Conservation (phyloP, 2,888 invertebrate species). For the Vanessa cardui region DNA sequence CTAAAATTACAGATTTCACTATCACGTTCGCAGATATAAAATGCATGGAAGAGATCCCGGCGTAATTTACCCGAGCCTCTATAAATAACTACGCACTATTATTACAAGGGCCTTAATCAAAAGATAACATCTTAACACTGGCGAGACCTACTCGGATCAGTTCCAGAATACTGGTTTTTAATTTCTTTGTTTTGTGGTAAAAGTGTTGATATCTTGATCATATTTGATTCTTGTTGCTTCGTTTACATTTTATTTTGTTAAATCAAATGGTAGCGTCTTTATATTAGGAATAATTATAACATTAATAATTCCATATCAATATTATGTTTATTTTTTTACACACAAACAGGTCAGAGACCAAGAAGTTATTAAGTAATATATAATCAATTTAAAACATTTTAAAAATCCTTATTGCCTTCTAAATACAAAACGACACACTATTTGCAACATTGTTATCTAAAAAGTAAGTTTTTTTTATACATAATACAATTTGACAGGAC, state of each 20-base stretch:
- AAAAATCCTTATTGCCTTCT: no score
- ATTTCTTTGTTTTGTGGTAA: conserved; percentile 19
- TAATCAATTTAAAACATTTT: no score
- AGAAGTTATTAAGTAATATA: no score
- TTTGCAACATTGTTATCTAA: no score
- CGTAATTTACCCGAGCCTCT: conserved; percentile 61
- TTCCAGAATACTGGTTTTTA: conserved; percentile 17
- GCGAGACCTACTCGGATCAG: conserved; percentile 21
- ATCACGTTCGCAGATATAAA: conserved; percentile 53
- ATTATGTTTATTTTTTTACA: no score
- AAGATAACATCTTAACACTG: conserved; percentile 78
- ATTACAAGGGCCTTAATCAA: conserved; percentile 79
- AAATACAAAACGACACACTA: no score
- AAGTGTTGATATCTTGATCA: background rate
- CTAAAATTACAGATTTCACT: background rate
- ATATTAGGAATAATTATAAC: background rate
- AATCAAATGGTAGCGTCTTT: background rate
- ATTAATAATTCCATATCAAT: background rate
- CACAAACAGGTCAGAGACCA: no score
- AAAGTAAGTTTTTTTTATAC: no score
- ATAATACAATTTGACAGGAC: no score
- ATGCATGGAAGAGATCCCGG: conserved; percentile 52
- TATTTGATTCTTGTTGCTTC: background rate
- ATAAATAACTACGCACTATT: conserved; percentile 74
- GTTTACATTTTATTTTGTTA: no score